Percentiles rank a stretch among this genome's conserved stretches.
These are phyloP conservation scores for Diaperis boleti DNA, from an alignment of 2,888 invertebrate genomes.

Conservation along the genomic window DNA sequence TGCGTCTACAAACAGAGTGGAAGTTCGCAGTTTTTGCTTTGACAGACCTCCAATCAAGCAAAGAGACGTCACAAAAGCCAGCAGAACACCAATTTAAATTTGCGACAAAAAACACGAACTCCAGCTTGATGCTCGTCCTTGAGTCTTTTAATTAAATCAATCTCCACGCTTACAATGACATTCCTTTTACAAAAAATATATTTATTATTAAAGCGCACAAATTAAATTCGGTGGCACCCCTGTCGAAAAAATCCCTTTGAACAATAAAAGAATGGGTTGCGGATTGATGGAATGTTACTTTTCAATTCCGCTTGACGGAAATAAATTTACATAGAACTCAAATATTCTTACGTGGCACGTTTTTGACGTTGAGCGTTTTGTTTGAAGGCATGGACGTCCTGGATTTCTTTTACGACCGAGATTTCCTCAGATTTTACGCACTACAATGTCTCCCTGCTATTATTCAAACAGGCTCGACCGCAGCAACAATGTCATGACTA, in stretches of 20 bases:
- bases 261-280: conserved; percentile 6
- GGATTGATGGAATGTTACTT: conserved; percentile 18
- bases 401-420: conserved; percentile 1
- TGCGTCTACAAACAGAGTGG: neutral
- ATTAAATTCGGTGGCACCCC: neutral
- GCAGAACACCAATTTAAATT: neutral
- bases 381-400: conserved; percentile 9
- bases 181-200: neutral
- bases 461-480: conserved; percentile 5
- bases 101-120: neutral
- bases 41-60: neutral
- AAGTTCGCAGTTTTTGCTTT: neutral
- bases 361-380: conserved; percentile 23
- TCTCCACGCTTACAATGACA: neutral
- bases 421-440: neutral
- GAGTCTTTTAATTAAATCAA: conserved; percentile 3
- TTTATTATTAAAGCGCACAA: neutral
- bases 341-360: conserved; percentile 15
- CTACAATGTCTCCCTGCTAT: neutral
- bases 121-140: neutral
- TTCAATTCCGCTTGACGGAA: conserved; percentile 20
- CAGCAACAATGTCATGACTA: neutral
- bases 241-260: neutral
- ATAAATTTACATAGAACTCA: conserved; percentile 20
- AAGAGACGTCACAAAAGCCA: too few relatives aligned